Evolutionary conservation across 1,140 invertebrate genomes (phyloP).

Genomic region (Venturia canescens): DNA sequence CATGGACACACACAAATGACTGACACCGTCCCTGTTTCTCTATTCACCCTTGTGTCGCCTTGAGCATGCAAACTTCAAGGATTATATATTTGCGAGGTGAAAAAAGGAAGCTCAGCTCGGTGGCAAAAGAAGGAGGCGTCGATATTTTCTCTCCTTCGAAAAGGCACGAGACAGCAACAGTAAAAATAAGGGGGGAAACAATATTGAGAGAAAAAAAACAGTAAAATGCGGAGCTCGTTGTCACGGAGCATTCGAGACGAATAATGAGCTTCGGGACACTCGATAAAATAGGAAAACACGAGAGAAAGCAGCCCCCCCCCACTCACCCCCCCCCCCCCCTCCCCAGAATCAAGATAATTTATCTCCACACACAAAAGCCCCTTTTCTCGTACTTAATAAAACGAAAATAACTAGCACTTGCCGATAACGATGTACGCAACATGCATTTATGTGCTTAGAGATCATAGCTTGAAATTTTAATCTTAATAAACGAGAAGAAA

Average conservation of each 20-base stretch:
- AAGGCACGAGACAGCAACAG: no score
- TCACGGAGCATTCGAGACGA: no score
- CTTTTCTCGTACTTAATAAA: background rate
- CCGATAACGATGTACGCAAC: background rate
- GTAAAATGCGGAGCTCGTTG: no score
- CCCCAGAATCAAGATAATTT: background rate
- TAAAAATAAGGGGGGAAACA: no score
- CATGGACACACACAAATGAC: no score
- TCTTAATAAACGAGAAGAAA: conserved; percentile 17
- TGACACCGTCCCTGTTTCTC: background rate
- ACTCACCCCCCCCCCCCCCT: background rate
- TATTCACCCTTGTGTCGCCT: conserved; percentile 15
- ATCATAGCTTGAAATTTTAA: background rate
- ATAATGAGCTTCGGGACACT: no score
- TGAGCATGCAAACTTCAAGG: conserved; percentile 35
- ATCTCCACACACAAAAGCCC: background rate
- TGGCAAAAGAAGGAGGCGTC: no score
- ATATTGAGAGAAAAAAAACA: no score
- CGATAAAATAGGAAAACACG: background rate
- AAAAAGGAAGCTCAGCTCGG: background rate
- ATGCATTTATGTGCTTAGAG: background rate
- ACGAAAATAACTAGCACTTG: background rate
- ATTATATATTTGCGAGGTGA: conserved; percentile 31
- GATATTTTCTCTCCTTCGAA: no score
- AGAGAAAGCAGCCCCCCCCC: background rate